Conservation (phyloP, 2,797 vertebrate species). For the Hippoglossus hippoglossus region DNA sequence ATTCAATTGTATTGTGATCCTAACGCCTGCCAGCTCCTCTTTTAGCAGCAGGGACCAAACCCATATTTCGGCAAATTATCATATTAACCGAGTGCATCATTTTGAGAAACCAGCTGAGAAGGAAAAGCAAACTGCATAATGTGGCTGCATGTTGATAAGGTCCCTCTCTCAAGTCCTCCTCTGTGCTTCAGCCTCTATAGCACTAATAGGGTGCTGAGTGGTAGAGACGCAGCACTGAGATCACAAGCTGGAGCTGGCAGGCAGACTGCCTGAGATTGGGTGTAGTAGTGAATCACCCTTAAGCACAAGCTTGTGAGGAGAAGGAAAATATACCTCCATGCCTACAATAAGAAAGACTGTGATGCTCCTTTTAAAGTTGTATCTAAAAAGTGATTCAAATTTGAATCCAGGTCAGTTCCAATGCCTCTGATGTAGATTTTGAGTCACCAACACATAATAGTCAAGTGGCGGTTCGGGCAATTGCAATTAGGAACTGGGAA, state of each 20-base stretch:
- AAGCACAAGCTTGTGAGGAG: constrained; percentile 13
- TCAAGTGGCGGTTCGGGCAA: no score
- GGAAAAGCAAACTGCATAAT: constrained; percentile 21
- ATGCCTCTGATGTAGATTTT: no score
- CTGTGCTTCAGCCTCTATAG: constrained; percentile 23
- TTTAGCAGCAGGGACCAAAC: constrained; percentile 2
- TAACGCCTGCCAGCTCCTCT: not conserved
- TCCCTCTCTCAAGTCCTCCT: constrained; percentile 18
- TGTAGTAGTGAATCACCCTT: no score
- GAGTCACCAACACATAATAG: no score
- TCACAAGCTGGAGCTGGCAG: constrained; percentile 51
- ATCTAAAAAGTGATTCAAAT: no score
- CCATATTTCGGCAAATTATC: constrained; percentile 8
- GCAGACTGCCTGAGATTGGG: no score
- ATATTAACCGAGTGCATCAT: constrained; percentile 3
- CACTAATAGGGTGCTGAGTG: constrained; percentile 20
- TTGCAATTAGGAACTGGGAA: no score
- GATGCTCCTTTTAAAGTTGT: no score
- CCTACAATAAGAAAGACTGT: no score
- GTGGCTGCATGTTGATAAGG: constrained; percentile 34
- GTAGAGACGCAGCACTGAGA: constrained; percentile 48
- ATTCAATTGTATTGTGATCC: constrained; percentile 3
- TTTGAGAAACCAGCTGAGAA: constrained; percentile 14
- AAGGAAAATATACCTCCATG: not conserved
- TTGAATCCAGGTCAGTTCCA: no score